Base-by-base conservation (phyloP, 2,113 vertebrate genomes). In the Larimichthys crocea region DNA sequence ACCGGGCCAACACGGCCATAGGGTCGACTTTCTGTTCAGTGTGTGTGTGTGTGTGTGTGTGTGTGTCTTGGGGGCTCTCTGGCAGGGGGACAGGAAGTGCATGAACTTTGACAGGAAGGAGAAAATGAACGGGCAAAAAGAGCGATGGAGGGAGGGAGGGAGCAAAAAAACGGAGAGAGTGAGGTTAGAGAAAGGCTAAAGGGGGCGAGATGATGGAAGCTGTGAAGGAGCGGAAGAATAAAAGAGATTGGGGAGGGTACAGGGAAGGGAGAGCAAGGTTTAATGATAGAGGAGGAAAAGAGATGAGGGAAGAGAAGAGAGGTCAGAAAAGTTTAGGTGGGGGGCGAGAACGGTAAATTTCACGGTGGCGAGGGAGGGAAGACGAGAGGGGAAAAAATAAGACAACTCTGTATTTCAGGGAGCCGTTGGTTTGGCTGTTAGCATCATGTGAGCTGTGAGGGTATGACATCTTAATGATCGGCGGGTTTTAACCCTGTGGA, bases 51-150 rank as follows among this genome's bases (percentile, higher is more conserved):
- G 46, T 72, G 61, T 56, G 50, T 24, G 24, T 24, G 24, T 44
- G 55, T 35, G 46, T 72, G 61, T 44, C 12, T 50, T 4, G 11
- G 59, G 42, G 76, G 65, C 44, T 84, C 66, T 80, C 66, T 84
- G 86, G 76, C 63, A 61, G 84, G 80, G 83, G 73, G 59, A 87
- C 89, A 90, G 91, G 92, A 94, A 94, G 87, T 89, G 90, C 88
- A 89, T 83, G 87, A 93, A 91, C 91, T 93, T 83, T 87, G 84
- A 86, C 79, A 90, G 92, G 92, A 93, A 93, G 74, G 87, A 91
- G 90, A 91, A 92, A 88, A 86, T 83, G 85, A 89, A 90, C 42
- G 44, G 67, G 84, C 63, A 74, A 82, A 77, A 70, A 61, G 70
- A 72, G 79, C 2, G 74, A 84, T 69, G 62, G 67, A 78, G 69